phyloP scores from a whole-genome alignment of 1,140 invertebrate genomes.

The Zaprionus vittiger region DNA sequence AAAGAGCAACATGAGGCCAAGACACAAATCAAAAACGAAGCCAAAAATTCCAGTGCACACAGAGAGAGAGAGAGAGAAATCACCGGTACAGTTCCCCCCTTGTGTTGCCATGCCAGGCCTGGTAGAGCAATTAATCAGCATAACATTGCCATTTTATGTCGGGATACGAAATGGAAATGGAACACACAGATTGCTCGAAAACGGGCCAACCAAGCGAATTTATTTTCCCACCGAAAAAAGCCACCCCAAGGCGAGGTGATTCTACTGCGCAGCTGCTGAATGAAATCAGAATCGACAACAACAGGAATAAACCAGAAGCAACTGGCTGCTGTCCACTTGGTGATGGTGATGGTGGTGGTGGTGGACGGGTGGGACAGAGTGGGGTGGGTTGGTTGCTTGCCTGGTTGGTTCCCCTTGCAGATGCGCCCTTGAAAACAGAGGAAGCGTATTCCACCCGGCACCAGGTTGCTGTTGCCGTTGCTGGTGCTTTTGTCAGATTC shows the following conservation, averaged over 20 bases:
- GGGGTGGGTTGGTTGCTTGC: constrained; percentile 37
- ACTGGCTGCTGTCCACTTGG: constrained; percentile 49
- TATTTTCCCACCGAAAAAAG: constrained; percentile 71
- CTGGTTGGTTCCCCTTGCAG: constrained; percentile 31
- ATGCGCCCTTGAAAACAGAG: constrained; percentile 64
- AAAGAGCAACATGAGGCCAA: constrained; percentile 68
- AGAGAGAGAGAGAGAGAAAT: constrained; percentile 9
- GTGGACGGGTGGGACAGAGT: constrained; percentile 6
- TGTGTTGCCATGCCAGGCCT: background rate
- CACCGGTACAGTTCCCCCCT: constrained; percentile 56
- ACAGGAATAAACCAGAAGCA: constrained; percentile 26
- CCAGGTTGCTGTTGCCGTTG: constrained; percentile 58
- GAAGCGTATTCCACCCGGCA: constrained; percentile 11
- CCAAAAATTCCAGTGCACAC: constrained; percentile 56
- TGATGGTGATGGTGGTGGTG: background rate
- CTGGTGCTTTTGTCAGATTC: constrained; percentile 72
- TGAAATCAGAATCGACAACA: constrained; percentile 41
- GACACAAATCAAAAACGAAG: background rate
- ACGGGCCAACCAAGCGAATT: constrained; percentile 20
- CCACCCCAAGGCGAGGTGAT: constrained; percentile 54
- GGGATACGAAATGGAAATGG: constrained; percentile 29
- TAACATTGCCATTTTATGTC: constrained; percentile 36
- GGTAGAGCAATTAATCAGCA: constrained; percentile 58
- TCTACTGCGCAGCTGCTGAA: constrained; percentile 72
- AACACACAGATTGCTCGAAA: constrained; percentile 26